A percentile compares a stretch with the other conserved stretches of the same genome.
These are phyloP conservation scores for Himalopsyche phryganea DNA, from an alignment of 1,140 invertebrate genomes.

Conservation along the genomic window DNA sequence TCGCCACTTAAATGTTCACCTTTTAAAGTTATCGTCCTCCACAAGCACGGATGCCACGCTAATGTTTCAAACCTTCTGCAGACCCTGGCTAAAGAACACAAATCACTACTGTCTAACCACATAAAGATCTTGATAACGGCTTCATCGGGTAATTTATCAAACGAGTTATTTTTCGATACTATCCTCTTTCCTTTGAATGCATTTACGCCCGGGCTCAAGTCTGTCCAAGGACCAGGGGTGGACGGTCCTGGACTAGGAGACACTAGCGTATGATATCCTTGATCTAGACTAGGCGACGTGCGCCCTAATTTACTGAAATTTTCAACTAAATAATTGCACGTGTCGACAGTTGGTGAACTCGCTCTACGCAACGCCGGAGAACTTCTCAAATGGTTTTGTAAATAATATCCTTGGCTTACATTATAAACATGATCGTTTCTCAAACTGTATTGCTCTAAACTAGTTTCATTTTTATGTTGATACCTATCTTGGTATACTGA, in stretches of 20 bases:
- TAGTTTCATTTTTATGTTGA: conserved; percentile 32
- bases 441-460: conserved; percentile 32
- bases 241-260: conserved; percentile 51
- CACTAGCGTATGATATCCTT: conserved; percentile 68
- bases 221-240: conserved; percentile 40
- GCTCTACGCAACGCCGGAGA: conserved; percentile 33
- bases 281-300: conserved; percentile 58
- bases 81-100: conserved; percentile 71
- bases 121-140: conserved; percentile 63
- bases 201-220: conserved; percentile 26
- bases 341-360: conserved; percentile 34
- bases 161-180: conserved; percentile 41
- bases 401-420: conserved; percentile 15
- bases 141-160: conserved; percentile 56
- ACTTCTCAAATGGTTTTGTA: conserved; percentile 25
- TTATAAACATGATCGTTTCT: conserved; percentile 29
- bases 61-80: conserved; percentile 73
- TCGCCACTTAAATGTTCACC: conserved; percentile 66
- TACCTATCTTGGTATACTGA: conserved; percentile 41
- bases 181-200: conserved; percentile 33
- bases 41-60: conserved; percentile 75
- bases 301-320: conserved; percentile 46
- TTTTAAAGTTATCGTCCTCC: conserved; percentile 65
- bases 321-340: conserved; percentile 40
- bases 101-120: conserved; percentile 69